A percentile compares a stretch with the other conserved stretches of the same genome.
These are phyloP conservation scores for Leuciscus idus DNA, from an alignment of 2,113 vertebrate genomes.

Conservation along the genomic window DNA sequence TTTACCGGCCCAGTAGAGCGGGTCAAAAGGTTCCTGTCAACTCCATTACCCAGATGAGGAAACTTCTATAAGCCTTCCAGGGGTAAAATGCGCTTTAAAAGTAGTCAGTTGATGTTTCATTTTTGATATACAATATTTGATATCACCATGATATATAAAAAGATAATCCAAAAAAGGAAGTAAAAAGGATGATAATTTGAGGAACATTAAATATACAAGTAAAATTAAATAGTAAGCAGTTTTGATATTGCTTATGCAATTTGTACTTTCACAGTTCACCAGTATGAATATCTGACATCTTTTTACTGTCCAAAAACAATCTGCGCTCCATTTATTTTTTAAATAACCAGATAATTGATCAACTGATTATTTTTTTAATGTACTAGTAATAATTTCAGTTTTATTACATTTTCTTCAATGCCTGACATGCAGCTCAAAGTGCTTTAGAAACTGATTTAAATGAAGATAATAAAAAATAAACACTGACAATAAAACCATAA, in stretches of 20 bases:
- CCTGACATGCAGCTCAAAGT: not conserved
- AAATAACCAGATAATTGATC: not conserved
- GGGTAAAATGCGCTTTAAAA: conserved; percentile 41
- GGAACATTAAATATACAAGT: not conserved
- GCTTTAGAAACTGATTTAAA: not conserved
- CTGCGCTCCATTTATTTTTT: no score
- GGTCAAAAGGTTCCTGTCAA: conserved; percentile 50
- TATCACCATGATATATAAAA: not conserved
- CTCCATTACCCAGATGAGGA: conserved; percentile 61
- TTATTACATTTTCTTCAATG: not conserved
- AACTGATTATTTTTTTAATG: not conserved
- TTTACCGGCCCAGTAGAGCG: conserved; percentile 54
- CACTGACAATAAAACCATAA: not conserved
- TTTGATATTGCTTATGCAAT: not conserved
- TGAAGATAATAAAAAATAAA: not conserved
- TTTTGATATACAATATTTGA: no score
- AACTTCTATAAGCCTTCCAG: conserved; percentile 56
- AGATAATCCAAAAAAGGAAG: not conserved
- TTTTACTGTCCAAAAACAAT: not conserved
- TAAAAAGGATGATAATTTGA: not conserved
- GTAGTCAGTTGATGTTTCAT: not conserved
- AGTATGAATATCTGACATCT: not conserved
- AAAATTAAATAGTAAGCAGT: not conserved
- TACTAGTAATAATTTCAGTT: not conserved
- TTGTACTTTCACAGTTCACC: not conserved